Base-by-base conservation (phyloP, 2,113 vertebrate species). In the Paedocypris sp. region DNA sequence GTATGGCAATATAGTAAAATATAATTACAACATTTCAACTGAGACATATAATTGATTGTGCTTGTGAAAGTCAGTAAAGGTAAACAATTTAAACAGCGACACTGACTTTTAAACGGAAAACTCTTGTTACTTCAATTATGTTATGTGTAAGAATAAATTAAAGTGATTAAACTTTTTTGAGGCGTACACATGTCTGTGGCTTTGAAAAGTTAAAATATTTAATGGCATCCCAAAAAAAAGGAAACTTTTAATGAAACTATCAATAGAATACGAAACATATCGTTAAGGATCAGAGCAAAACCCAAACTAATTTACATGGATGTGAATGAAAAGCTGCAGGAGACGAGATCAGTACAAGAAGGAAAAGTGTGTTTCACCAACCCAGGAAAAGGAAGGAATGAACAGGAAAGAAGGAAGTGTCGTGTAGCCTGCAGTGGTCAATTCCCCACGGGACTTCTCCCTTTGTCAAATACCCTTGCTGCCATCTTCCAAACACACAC, bases 391-490 rank as follows among this genome's bases (percentile, higher is more conserved):
- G 4, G 32, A 62, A 60, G 66, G 39, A 50, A 18, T 33, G 20
- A 46, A 53, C n/a, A 52, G 29, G 26, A 43, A 26, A 46, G 41
- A 35, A 59, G 42, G 11, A 52, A 49, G 16, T 45, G 57, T 35
- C 22, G 20, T 52, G 66, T 42, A 48, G 38, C 60, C 60, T 22
- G 64, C 42, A 63, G 50, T 33, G 49, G 42, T 62, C 59, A 25
- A 53, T 41, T 67, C 65, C 41, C 46, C 11, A 50, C 12, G 54
- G 35, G 51, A 57, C 47, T 16, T 33, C 11, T 60, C 60, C 31
- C 49, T 65, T 56, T 72, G 54, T 68, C 43, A 64, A 54, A 61
- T 50, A 49, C 58, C 63, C 29, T 54, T 36, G 10, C 50, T 56
- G 36, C 57, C 46, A 6, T n/a, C 51, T 47, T 23, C 36, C 5